These are phyloP conservation scores for Siniperca chuatsi DNA, from an alignment of 2,113 vertebrate species.

Conservation along the genomic window DNA sequence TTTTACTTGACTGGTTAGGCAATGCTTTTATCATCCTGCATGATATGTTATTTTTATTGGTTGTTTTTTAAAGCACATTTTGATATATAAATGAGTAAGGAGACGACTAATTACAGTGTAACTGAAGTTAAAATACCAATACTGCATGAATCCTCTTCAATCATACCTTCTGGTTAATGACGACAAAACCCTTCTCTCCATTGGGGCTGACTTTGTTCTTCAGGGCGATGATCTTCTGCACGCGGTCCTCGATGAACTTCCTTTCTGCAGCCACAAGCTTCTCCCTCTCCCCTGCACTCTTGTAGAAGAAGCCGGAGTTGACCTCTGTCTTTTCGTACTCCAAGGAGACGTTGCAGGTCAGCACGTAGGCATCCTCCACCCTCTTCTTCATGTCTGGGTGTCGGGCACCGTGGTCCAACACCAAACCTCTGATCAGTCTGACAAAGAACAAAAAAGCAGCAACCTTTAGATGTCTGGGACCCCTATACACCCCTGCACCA, in stretches of 20 bases:
- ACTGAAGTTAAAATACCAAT: neutral
- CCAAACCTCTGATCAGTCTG: slow-evolving; percentile 91
- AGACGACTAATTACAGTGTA: neutral
- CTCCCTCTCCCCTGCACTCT: slow-evolving; percentile 94
- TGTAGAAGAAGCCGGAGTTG: slow-evolving; percentile 99
- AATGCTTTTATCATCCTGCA: too few species aligned
- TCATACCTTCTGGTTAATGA: slow-evolving; percentile 97
- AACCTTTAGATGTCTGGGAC: slow-evolving; percentile 1
- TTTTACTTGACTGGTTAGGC: too few species aligned
- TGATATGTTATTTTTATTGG: too few species aligned
- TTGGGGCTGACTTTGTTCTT: slow-evolving; percentile 91
- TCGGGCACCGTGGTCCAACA: slow-evolving; percentile 95
- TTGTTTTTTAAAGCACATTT: too few species aligned
- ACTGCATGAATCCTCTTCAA: neutral
- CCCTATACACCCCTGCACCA: neutral
- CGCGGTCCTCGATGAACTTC: slow-evolving; percentile 96
- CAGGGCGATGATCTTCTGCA: slow-evolving; percentile 94
- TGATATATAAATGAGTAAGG: neutral
- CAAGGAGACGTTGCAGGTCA: slow-evolving; percentile 95
- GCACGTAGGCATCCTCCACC: slow-evolving; percentile 93
- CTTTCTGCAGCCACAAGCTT: slow-evolving; percentile 96
- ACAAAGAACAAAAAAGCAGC: neutral
- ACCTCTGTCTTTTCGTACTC: slow-evolving; percentile 99
- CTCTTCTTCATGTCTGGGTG: slow-evolving; percentile 99
- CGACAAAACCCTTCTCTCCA: slow-evolving; percentile 92